Conservation (phyloP, 35 echinoderm and acorn worm species). For the Amphiura filiformis region DNA sequence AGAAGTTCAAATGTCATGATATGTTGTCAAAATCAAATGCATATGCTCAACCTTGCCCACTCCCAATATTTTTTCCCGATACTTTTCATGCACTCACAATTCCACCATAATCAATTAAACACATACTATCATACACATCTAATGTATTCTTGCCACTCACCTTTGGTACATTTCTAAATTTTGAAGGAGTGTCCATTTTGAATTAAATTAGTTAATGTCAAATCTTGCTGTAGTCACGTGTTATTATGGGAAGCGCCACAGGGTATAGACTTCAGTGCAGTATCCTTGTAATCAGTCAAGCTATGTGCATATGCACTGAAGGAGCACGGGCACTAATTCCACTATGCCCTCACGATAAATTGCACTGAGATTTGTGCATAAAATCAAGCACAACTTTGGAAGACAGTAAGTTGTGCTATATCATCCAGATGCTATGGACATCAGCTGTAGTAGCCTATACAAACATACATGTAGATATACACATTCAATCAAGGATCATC, state of each 20-base stretch:
- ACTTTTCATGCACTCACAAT: too few relatives aligned
- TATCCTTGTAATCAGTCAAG: not conserved
- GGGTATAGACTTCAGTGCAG: not conserved
- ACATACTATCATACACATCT: too few relatives aligned
- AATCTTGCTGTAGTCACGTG: not conserved
- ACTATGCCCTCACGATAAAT: too few relatives aligned
- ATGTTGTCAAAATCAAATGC: too few relatives aligned
- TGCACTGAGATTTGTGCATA: not conserved
- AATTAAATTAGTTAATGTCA: not conserved
- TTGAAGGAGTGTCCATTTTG: conserved; percentile 82
- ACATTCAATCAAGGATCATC: not conserved
- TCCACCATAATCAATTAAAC: too few relatives aligned
- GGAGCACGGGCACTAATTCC: too few relatives aligned
- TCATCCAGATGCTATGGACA: too few relatives aligned
- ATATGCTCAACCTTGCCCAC: too few relatives aligned
- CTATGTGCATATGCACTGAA: too few relatives aligned
- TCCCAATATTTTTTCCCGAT: too few relatives aligned
- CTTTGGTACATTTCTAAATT: conserved; percentile 94
- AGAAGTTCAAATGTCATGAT: too few relatives aligned
- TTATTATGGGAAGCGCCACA: not conserved
- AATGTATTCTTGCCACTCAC: too few relatives aligned
- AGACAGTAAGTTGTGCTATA: not conserved
- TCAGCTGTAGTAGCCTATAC: not conserved
- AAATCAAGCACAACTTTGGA: not conserved
- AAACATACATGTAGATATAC: not conserved